phyloP scores from a whole-genome alignment of 2,113 vertebrate genomes.

The Felis chaus region DNA sequence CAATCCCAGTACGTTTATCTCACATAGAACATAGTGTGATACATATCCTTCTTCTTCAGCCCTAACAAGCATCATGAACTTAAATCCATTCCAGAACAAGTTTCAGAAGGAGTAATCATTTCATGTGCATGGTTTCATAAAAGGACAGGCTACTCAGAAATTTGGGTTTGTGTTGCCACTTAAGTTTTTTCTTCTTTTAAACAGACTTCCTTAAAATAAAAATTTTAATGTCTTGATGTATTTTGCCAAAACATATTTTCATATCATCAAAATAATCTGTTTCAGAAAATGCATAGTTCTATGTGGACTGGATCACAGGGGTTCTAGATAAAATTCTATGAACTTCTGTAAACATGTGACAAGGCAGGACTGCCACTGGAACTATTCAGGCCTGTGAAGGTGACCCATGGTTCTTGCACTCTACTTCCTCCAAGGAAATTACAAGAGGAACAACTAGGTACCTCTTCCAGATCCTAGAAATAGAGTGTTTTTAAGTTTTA shows the following conservation, averaged over 20 bases:
- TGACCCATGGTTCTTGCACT: not conserved
- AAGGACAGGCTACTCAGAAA: not conserved
- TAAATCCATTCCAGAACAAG: not conserved
- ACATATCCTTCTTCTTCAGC: not conserved
- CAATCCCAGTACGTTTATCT: not conserved
- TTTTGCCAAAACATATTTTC: constrained; percentile 7
- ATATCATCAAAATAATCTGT: not conserved
- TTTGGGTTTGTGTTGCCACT: not conserved
- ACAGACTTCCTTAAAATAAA: not conserved
- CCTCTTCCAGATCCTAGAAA: not conserved
- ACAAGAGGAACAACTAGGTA: not conserved
- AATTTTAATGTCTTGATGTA: not conserved
- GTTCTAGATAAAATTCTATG: not conserved
- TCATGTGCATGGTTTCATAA: not conserved
- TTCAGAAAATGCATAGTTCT: not conserved
- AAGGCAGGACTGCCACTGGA: not conserved
- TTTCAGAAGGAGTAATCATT: not conserved
- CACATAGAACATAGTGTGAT: not conserved
- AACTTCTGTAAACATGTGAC: not conserved
- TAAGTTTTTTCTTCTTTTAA: not conserved
- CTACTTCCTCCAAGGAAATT: not conserved
- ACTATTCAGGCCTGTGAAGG: not conserved
- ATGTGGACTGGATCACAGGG: not conserved
- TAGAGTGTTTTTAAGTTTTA: not conserved
- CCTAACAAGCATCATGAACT: not conserved